Conservation (phyloP, 2,113 vertebrate species). For the Lamprologus lemairii region DNA sequence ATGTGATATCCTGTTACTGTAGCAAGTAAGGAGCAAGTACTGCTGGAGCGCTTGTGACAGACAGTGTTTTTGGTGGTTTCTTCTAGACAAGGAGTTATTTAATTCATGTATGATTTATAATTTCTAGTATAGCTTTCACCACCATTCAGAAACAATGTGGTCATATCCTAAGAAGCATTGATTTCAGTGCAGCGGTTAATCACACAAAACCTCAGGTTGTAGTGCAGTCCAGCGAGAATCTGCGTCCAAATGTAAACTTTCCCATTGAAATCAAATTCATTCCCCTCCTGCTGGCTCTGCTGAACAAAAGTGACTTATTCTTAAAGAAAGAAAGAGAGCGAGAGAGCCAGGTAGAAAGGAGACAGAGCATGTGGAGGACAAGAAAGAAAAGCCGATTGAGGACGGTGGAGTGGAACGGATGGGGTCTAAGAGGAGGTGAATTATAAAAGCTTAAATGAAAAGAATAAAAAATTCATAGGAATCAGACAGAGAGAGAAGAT, state of each 20-base stretch:
- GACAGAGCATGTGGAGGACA: background rate
- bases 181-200: background rate
- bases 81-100: background rate
- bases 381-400: slow-evolving; percentile 4
- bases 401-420: slow-evolving; percentile 26
- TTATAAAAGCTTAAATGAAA: slow-evolving; percentile 45
- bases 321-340: background rate
- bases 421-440: background rate
- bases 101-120: background rate
- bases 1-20: background rate
- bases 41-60: background rate
- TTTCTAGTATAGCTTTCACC: background rate
- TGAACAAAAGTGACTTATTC: background rate
- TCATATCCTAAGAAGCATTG: background rate
- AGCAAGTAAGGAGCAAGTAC: background rate
- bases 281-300: background rate
- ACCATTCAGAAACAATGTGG: background rate
- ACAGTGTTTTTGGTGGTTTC: background rate
- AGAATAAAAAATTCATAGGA: slow-evolving; percentile 46
- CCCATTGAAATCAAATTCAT: background rate
- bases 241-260: background rate
- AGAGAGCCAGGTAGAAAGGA: background rate
- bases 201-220: background rate
- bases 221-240: background rate
- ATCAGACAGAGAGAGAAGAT: background rate